phyloP scores from a whole-genome alignment of 2,888 invertebrate genomes.

The Blastobasis lacticolella region DNA sequence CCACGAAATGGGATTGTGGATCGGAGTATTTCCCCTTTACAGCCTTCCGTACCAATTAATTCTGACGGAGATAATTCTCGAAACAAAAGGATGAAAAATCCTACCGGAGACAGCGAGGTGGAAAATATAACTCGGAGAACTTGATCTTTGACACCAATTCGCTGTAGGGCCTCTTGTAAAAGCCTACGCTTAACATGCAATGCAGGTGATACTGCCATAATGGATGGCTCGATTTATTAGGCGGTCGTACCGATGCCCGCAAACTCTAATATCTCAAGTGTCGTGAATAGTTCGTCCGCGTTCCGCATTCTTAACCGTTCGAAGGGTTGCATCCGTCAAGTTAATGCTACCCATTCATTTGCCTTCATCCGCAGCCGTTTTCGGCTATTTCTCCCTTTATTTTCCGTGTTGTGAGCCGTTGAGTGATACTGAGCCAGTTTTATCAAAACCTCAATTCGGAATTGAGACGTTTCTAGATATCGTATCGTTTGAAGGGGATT shows the following conservation, averaged over 20 bases:
- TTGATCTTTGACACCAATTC: neutral
- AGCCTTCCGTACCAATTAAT: neutral
- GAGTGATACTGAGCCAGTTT: neutral
- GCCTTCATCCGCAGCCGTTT: neutral
- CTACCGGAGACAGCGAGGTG: neutral
- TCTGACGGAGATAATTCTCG: neutral
- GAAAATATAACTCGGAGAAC: neutral
- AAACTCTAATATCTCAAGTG: neutral
- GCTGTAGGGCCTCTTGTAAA: neutral
- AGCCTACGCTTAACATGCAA: neutral
- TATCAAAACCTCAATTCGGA: neutral
- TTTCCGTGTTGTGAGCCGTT: neutral
- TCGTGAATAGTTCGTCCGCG: neutral
- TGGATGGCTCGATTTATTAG: neutral
- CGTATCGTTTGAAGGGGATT: neutral
- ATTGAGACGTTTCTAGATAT: neutral
- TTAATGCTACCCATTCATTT: neutral
- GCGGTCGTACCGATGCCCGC: neutral
- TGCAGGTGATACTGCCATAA: neutral
- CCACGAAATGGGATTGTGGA: neutral
- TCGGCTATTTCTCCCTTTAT: neutral
- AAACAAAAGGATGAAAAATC: slow-evolving; percentile 1
- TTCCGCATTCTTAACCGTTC: neutral
- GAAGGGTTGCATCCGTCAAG: neutral
- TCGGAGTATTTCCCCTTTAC: neutral